These are phyloP conservation scores for Sarcophaga variegata DNA, from an alignment of 2,888 invertebrate species.

Conservation along the genomic window DNA sequence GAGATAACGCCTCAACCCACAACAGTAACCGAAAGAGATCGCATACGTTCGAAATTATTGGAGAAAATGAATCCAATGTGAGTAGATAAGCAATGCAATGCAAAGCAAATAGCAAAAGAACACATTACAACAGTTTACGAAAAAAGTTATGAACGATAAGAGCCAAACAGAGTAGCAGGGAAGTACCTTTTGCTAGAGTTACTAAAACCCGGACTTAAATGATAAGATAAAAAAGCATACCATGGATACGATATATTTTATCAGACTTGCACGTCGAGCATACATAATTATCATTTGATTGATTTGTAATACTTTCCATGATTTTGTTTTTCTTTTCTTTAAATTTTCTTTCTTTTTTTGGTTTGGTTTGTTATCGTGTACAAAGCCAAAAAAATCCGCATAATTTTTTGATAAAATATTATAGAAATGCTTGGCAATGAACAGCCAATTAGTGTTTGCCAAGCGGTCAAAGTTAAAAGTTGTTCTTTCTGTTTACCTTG, in stretches of 20 bases:
- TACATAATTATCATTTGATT: constrained; percentile 57
- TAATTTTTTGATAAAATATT: background rate
- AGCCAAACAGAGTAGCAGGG: background rate
- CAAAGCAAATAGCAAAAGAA: background rate
- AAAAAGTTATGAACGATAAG: background rate
- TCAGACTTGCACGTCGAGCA: background rate
- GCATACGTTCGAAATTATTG: constrained; percentile 80
- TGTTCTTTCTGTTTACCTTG: background rate
- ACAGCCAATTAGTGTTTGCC: constrained; percentile 28
- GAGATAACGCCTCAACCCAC: constrained; percentile 82
- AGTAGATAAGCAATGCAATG: constrained; percentile 71
- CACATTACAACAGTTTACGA: background rate
- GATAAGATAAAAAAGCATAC: constrained; percentile 50
- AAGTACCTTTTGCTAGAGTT: background rate
- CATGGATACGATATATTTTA: background rate
- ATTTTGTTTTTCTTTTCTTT: too few relatives aligned
- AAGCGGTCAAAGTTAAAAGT: background rate
- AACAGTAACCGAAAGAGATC: constrained; percentile 83
- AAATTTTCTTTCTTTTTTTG: too few relatives aligned
- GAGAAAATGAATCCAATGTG: constrained; percentile 82
- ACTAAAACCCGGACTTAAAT: constrained; percentile 33
- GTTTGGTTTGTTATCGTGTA: background rate
- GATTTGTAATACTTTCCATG: constrained; percentile 39
- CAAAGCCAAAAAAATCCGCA: background rate
- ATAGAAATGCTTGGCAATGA: background rate